A percentile compares a stretch with the other conserved stretches of the same genome.
These are phyloP conservation scores for Diabrotica virgifera DNA, from an alignment of 1,140 invertebrate genomes.

Conservation along the genomic window DNA sequence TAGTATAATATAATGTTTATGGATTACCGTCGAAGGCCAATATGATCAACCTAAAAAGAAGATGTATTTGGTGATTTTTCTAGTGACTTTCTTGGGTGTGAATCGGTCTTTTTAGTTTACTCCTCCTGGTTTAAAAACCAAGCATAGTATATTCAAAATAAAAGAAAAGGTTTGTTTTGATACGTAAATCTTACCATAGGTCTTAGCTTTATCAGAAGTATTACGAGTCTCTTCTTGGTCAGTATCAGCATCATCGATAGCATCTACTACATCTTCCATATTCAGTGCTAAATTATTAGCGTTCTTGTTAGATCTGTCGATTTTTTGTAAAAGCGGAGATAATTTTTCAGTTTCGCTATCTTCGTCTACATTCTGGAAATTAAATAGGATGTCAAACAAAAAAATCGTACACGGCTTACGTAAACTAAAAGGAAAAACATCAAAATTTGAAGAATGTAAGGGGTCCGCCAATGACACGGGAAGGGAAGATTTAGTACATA, in stretches of 20 bases:
- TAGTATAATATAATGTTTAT: too few species aligned
- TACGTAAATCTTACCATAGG: slow-evolving; percentile 23
- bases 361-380: slow-evolving; percentile 55
- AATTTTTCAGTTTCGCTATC: slow-evolving; percentile 79
- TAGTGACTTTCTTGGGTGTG: too few species aligned
- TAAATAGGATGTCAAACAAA: neutral
- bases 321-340: slow-evolving; percentile 62
- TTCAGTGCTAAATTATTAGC: slow-evolving; percentile 44
- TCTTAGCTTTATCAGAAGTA: slow-evolving; percentile 27
- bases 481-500: too few species aligned
- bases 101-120: too few species aligned
- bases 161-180: too few species aligned
- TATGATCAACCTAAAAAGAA: too few species aligned
- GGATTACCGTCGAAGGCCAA: too few species aligned
- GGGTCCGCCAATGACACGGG: too few species aligned
- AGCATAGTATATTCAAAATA: too few species aligned
- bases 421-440: neutral
- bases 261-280: slow-evolving; percentile 52
- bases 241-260: slow-evolving; percentile 57
- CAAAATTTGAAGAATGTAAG: too few species aligned
- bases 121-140: too few species aligned
- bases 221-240: slow-evolving; percentile 37
- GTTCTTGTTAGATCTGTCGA: slow-evolving; percentile 21
- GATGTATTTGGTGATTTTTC: too few species aligned
- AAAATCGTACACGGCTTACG: neutral